Percentiles rank a stretch among this genome's conserved stretches.
Conservation (phyloP, 2,888 invertebrate genomes). For the Xiphydria camelus region DNA sequence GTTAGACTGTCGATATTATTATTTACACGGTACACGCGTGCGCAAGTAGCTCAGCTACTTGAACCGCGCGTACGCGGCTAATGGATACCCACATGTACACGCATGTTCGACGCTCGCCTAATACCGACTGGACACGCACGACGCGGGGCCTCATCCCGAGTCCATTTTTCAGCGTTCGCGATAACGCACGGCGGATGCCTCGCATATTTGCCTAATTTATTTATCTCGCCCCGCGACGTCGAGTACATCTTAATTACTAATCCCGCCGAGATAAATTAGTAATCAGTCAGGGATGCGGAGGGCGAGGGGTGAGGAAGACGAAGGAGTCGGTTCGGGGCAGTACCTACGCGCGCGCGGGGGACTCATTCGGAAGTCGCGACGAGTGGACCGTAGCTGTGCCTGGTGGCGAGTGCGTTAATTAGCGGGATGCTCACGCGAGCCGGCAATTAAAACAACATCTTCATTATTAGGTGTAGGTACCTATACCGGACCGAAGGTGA, state of each 20-base stretch:
- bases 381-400: constrained; percentile 41
- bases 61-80: too few relatives aligned
- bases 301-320: constrained; percentile 52
- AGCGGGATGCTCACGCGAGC: constrained; percentile 56
- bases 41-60: too few relatives aligned
- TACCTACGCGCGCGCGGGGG: not conserved
- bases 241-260: constrained; percentile 28
- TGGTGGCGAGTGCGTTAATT: constrained; percentile 56
- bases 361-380: constrained; percentile 39
- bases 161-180: constrained; percentile 3
- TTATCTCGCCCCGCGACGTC: constrained; percentile 14
- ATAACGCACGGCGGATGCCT: constrained; percentile 2
- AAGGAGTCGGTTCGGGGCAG: constrained; percentile 15
- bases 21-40: too few relatives aligned
- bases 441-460: constrained; percentile 58
- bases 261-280: constrained; percentile 26
- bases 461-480: constrained; percentile 56
- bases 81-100: too few relatives aligned
- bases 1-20: too few relatives aligned
- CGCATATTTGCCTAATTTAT: constrained; percentile 22
- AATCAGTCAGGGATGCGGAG: constrained; percentile 27
- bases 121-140: constrained; percentile 8
- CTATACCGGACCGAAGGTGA: constrained; percentile 32
- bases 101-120: constrained; percentile 7
- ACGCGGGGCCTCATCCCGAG: constrained; percentile 4